These are phyloP conservation scores for Cenopis cana DNA, from an alignment of 2,888 invertebrate genomes.

Conservation along the genomic window DNA sequence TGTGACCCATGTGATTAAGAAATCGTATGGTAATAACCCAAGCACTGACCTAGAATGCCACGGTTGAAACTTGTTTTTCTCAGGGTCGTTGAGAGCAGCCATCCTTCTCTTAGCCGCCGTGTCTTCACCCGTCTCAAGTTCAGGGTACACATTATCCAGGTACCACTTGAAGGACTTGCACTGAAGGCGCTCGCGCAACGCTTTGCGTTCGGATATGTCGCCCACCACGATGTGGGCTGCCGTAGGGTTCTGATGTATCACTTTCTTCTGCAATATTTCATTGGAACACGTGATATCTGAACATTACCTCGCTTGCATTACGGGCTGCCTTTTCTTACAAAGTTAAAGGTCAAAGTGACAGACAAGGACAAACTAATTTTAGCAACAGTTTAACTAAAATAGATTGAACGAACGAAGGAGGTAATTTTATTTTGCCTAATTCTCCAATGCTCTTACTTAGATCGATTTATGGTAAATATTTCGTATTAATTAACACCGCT, in stretches of 20 bases:
- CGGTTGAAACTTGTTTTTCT: slow-evolving; percentile 89
- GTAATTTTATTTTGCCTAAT: no score
- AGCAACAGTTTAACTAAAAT: no score
- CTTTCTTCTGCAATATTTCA: slow-evolving; percentile 87
- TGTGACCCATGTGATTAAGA: no score
- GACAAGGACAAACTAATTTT: no score
- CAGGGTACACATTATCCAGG: slow-evolving; percentile 93
- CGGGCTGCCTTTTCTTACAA: no score
- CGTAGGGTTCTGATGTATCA: slow-evolving; percentile 87
- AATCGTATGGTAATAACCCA: no score
- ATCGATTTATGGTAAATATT: no score
- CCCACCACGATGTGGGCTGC: slow-evolving; percentile 88
- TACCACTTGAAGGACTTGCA: slow-evolving; percentile 96
- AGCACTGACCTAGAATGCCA: slow-evolving; percentile 89
- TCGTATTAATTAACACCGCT: no score
- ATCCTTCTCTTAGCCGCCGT: slow-evolving; percentile 83
- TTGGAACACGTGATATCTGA: neutral
- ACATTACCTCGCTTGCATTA: neutral
- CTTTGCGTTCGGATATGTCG: slow-evolving; percentile 90
- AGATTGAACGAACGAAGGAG: no score
- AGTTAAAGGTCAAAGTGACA: no score
- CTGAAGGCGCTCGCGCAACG: slow-evolving; percentile 89
- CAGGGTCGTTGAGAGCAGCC: slow-evolving; percentile 84
- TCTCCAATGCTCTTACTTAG: no score
- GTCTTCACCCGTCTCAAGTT: slow-evolving; percentile 88